Evolutionary conservation across 2,113 vertebrate genomes (phyloP).

Genomic region (Cebidichthys violaceus): DNA sequence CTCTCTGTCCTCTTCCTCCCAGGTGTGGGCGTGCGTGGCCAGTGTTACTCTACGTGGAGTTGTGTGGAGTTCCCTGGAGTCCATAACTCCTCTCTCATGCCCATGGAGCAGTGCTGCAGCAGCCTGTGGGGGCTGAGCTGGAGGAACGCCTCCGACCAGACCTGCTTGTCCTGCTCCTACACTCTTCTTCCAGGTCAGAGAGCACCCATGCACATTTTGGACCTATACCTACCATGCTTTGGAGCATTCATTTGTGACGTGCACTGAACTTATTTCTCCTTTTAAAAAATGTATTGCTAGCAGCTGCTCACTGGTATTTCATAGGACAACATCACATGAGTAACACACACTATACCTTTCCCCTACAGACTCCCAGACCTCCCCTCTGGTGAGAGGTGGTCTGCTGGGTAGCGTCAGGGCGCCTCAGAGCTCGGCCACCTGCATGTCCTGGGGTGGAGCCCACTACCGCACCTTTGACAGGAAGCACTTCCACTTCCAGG

Average conservation of each 20-base stretch:
- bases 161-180: constrained; percentile 87
- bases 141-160: constrained; percentile 81
- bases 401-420: constrained; percentile 68
- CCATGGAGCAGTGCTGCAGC: constrained; percentile 88
- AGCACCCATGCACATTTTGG: neutral
- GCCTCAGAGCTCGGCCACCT: constrained; percentile 82
- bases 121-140: constrained; percentile 89
- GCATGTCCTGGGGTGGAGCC: constrained; percentile 88
- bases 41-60: constrained; percentile 86
- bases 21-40: constrained; percentile 78
- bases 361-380: constrained; percentile 71
- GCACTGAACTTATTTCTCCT: neutral
- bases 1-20: fast-evolving
- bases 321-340: neutral
- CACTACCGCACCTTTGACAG: constrained; percentile 90
- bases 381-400: constrained; percentile 76
- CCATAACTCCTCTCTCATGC: constrained; percentile 82
- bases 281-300: neutral
- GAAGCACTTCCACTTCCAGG: constrained; percentile 88
- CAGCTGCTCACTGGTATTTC: constrained; percentile 6
- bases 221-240: neutral
- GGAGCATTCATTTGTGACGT: neutral
- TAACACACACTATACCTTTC: neutral
- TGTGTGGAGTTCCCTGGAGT: constrained; percentile 81
- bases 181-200: constrained; percentile 80